These are phyloP conservation scores for Crocuta crocuta DNA, from an alignment of 2,113 vertebrate species.

Conservation along the genomic window DNA sequence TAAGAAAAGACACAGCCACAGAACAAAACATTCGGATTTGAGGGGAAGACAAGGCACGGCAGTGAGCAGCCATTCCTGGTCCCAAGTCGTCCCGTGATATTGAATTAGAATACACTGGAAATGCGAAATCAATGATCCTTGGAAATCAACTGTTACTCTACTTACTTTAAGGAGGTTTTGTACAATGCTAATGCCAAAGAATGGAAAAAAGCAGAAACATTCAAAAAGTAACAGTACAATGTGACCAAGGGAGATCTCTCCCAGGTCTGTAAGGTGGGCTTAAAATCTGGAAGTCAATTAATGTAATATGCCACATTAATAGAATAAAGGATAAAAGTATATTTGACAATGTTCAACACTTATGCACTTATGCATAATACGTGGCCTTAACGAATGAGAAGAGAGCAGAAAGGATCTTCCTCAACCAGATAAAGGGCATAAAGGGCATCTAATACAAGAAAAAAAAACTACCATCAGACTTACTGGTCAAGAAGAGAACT, in stretches of 20 bases:
- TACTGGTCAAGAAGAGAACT: neutral
- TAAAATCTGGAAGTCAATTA: neutral
- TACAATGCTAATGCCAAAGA: neutral
- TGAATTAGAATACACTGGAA: neutral
- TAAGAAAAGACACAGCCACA: neutral
- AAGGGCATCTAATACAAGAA: neutral
- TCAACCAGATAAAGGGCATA: neutral
- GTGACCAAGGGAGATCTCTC: neutral
- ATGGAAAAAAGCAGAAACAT: neutral
- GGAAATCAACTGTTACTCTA: neutral
- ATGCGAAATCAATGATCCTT: neutral
- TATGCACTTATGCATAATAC: neutral
- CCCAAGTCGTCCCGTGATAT: neutral
- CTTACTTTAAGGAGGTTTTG: neutral
- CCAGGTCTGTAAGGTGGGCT: neutral
- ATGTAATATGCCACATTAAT: neutral
- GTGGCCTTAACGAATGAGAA: neutral
- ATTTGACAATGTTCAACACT: neutral
- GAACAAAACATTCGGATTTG: neutral
- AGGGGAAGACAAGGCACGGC: neutral
- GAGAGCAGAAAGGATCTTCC: neutral
- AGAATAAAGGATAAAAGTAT: neutral
- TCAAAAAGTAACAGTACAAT: neutral
- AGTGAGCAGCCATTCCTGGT: neutral
- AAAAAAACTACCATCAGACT: neutral